Evolutionary conservation across 2,888 invertebrate genomes (phyloP).

Genomic region (Diogma glabrata): DNA sequence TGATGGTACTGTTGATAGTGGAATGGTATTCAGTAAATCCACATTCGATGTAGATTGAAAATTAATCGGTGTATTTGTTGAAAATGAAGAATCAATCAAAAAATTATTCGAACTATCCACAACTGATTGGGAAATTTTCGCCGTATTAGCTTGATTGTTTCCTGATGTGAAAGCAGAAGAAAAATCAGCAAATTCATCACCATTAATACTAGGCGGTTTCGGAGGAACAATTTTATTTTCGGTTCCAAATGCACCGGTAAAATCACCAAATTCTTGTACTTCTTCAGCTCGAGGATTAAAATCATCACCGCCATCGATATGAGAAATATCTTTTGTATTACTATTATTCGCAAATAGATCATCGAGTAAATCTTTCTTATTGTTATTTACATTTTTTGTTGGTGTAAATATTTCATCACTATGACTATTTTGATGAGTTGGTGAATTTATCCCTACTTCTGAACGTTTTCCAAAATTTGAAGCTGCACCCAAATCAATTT

Average conservation of each 20-base stretch:
- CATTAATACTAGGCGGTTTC: conserved; percentile 19
- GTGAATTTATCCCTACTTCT: conserved; percentile 33
- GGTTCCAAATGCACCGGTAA: conserved; percentile 51
- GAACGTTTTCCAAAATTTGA: conserved; percentile 50
- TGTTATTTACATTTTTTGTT: conserved; percentile 23
- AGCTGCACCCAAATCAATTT: conserved; percentile 54
- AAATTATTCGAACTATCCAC: conserved; percentile 13
- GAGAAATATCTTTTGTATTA: conserved; percentile 23
- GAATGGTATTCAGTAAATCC: conserved; percentile 16
- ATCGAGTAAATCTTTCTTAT: conserved; percentile 40
- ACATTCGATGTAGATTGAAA: conserved; percentile 10
- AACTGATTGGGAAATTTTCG: conserved; percentile 11
- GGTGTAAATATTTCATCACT: conserved; percentile 28
- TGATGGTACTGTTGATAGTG: conserved; percentile 23
- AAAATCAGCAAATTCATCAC: conserved; percentile 74
- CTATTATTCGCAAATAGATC: conserved; percentile 34
- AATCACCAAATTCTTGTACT: conserved; percentile 62
- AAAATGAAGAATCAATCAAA: conserved; percentile 4
- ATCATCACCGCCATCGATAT: conserved; percentile 27
- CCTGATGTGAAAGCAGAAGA: conserved; percentile 51
- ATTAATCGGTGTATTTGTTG: conserved; percentile 4
- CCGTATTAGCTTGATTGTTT: conserved; percentile 18
- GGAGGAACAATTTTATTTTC: background rate
- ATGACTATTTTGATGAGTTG: conserved; percentile 36
- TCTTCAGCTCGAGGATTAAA: conserved; percentile 38